These are phyloP conservation scores for Myotis planiceps DNA, from an alignment of 2,797 vertebrate genomes.

Conservation along the genomic window DNA sequence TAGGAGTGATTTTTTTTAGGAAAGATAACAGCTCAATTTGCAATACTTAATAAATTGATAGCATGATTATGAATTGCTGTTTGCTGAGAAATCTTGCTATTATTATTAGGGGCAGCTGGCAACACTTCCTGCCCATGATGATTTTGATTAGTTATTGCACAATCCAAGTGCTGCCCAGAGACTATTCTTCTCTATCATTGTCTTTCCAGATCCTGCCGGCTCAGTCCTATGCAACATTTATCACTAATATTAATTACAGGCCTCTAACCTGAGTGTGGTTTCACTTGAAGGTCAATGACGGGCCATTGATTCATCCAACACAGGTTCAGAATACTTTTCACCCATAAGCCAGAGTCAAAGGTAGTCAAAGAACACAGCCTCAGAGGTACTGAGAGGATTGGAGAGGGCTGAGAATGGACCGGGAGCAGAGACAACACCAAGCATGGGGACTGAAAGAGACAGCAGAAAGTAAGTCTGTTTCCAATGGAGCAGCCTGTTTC, in stretches of 20 bases:
- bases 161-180: neutral
- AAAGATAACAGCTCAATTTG: neutral
- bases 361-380: fast-evolving
- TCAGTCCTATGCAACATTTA: neutral
- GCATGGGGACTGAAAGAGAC: fast-evolving
- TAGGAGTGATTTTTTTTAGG: neutral
- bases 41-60: neutral
- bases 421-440: fast-evolving
- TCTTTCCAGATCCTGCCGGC: neutral
- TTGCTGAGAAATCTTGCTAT: neutral
- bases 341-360: neutral
- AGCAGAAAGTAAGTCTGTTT: fast-evolving
- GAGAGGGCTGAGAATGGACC: fast-evolving
- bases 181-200: neutral
- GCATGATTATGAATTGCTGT: neutral
- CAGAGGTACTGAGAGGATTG: fast-evolving
- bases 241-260: neutral
- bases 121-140: fast-evolving
- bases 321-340: neutral
- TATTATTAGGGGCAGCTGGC: neutral
- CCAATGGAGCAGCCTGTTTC: neutral
- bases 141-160: neutral
- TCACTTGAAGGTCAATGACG: neutral
- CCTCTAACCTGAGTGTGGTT: neutral
- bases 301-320: neutral